phyloP scores from a whole-genome alignment of 2,797 vertebrate genomes.

The Garrulus glandarius region DNA sequence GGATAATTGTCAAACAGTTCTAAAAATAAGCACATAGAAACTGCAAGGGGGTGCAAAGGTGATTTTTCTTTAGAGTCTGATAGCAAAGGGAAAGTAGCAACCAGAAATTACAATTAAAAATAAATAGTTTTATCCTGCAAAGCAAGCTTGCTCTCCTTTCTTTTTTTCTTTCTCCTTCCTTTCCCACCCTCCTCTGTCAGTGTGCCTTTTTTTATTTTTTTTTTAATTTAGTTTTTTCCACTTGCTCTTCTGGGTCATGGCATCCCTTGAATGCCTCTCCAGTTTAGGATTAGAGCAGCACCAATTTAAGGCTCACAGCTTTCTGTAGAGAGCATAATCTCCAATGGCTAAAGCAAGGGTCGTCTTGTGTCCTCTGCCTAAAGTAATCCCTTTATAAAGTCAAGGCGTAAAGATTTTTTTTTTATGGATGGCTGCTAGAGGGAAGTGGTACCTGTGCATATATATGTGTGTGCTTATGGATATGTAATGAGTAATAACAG shows the following conservation, averaged over 20 bases:
- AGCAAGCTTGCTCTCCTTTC: not conserved
- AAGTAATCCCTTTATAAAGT: constrained; percentile 63
- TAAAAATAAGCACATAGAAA: constrained; percentile 91
- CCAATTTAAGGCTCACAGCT: constrained; percentile 53
- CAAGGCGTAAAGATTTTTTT: constrained; percentile 32
- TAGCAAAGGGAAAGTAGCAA: constrained; percentile 13
- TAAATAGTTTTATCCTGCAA: not conserved
- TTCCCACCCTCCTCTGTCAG: not conserved
- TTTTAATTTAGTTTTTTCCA: not conserved
- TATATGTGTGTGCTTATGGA: not conserved
- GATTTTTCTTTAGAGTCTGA: constrained; percentile 83
- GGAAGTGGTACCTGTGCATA: not conserved
- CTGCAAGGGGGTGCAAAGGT: constrained; percentile 88
- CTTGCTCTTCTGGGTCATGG: constrained; percentile 35
- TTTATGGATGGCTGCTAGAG: not conserved
- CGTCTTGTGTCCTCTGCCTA: constrained; percentile 22
- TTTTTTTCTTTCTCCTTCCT: not conserved
- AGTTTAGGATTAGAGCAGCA: constrained; percentile 55
- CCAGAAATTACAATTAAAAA: constrained; percentile 32
- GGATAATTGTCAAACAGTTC: constrained; percentile 91
- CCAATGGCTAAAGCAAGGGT: constrained; percentile 12
- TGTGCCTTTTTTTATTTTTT: not conserved
- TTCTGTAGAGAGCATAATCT: constrained; percentile 59
- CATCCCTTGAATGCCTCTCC: constrained; percentile 63
- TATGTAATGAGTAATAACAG: not conserved